A percentile compares a stretch with the other conserved stretches of the same genome.
Conservation (phyloP, 2,113 vertebrate species). For the Copsychus sechellarum region DNA sequence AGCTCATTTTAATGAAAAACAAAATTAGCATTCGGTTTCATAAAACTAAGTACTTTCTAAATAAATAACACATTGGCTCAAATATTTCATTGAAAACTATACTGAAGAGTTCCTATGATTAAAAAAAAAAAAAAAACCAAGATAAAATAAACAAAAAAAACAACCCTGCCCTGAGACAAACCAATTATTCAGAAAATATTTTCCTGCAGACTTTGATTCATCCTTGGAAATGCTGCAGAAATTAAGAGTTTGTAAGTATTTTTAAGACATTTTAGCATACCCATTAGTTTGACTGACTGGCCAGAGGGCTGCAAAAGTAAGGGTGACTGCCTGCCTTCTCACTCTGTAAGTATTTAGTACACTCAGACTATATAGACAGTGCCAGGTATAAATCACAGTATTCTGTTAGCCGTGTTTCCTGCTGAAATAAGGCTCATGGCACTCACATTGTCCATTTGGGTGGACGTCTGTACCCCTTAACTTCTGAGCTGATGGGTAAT, state of each 20-base stretch:
- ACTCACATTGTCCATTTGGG: not conserved
- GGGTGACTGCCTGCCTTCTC: fast-evolving
- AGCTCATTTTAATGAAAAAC: constrained; percentile 14
- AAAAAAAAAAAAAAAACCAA: not conserved
- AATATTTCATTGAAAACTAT: not conserved
- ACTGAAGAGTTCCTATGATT: not conserved
- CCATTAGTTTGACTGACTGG: not conserved
- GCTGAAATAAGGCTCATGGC: not conserved
- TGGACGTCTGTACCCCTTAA: not conserved
- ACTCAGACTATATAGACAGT: not conserved
- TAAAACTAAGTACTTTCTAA: not conserved
- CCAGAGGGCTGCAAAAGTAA: not conserved
- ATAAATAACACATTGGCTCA: not conserved
- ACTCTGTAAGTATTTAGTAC: not conserved
- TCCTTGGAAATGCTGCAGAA: not conserved
- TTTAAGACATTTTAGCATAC: not conserved
- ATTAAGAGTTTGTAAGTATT: not conserved
- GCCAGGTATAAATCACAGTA: not conserved
- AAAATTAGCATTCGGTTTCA: not conserved
- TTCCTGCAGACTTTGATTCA: not conserved
- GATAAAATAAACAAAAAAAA: not conserved
- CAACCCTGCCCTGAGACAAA: not conserved
- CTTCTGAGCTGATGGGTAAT: not conserved
- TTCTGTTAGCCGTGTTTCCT: not conserved
- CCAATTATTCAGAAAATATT: not conserved